Percentiles rank a stretch among this genome's conserved stretches.
These are phyloP conservation scores for Hippopotamus amphibius DNA, from an alignment of 2,113 vertebrate species.

Conservation along the genomic window DNA sequence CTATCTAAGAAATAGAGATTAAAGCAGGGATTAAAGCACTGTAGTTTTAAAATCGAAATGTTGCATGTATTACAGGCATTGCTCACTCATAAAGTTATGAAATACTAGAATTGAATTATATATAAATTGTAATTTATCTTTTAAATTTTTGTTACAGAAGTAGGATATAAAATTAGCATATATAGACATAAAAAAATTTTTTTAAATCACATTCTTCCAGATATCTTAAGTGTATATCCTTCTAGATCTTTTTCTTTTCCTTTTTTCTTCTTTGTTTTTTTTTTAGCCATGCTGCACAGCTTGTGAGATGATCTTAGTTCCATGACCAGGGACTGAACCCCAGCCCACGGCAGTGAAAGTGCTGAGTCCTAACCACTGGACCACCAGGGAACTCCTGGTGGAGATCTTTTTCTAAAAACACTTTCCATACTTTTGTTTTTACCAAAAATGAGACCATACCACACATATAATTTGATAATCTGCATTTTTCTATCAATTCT, in stretches of 20 bases:
- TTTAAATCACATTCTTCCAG: background rate
- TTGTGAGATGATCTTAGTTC: background rate
- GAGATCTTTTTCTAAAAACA: background rate
- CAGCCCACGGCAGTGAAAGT: background rate
- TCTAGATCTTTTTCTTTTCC: background rate
- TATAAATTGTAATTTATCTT: constrained; percentile 39
- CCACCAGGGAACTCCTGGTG: background rate
- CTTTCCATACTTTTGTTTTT: background rate
- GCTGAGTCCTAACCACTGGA: background rate
- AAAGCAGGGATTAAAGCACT: background rate
- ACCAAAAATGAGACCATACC: constrained; percentile 1
- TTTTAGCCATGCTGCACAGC: background rate
- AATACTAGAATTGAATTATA: background rate
- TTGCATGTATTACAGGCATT: background rate
- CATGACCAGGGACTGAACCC: background rate
- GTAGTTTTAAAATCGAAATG: constrained; percentile 42
- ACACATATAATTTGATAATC: background rate
- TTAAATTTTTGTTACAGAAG: constrained; percentile 43
- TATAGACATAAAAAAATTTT: background rate
- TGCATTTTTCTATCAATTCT: constrained; percentile 34
- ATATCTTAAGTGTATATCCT: background rate
- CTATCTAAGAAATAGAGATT: constrained; percentile 85
- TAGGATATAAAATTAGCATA: constrained; percentile 32
- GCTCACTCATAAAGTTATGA: constrained; percentile 35
- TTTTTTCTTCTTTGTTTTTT: background rate